Conservation (phyloP, 1,140 invertebrate genomes). For the Holcopasites calliopsidis region DNA sequence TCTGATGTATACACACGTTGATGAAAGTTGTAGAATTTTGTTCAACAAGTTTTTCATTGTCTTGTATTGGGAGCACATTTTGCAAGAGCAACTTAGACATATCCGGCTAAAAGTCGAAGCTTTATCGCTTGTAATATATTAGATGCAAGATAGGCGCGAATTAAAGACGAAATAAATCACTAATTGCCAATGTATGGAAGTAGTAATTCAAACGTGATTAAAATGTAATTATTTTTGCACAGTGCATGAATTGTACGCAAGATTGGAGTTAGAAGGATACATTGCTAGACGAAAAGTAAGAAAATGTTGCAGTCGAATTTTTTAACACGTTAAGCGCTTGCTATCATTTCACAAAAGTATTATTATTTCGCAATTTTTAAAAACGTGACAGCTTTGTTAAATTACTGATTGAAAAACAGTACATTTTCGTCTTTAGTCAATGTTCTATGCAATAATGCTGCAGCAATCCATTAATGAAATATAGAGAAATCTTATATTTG, state of each 20-base stretch:
- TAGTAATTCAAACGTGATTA: slow-evolving; percentile 50
- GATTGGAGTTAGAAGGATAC: slow-evolving; percentile 68
- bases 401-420: not conserved
- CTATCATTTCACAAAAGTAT: not conserved
- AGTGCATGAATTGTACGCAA: slow-evolving; percentile 71
- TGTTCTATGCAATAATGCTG: too few relatives aligned
- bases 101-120: not conserved
- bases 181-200: slow-evolving; percentile 37
- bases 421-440: slow-evolving; percentile 13
- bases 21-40: slow-evolving; percentile 24
- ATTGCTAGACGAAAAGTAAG: slow-evolving; percentile 58
- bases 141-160: not conserved
- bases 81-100: slow-evolving; percentile 25
- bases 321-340: slow-evolving; percentile 42
- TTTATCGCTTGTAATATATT: slow-evolving; percentile 25
- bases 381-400: slow-evolving; percentile 30
- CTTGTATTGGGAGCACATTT: slow-evolving; percentile 18
- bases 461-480: too few relatives aligned
- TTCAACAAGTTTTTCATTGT: not conserved
- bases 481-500: not conserved
- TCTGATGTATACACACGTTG: slow-evolving; percentile 25
- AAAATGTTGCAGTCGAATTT: slow-evolving; percentile 26
- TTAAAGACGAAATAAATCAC: not conserved
- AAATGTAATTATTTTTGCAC: slow-evolving; percentile 64
- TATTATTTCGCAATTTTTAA: slow-evolving; percentile 27